These are phyloP conservation scores for Limosa lapponica DNA, from an alignment of 2,797 vertebrate genomes.

Conservation along the genomic window DNA sequence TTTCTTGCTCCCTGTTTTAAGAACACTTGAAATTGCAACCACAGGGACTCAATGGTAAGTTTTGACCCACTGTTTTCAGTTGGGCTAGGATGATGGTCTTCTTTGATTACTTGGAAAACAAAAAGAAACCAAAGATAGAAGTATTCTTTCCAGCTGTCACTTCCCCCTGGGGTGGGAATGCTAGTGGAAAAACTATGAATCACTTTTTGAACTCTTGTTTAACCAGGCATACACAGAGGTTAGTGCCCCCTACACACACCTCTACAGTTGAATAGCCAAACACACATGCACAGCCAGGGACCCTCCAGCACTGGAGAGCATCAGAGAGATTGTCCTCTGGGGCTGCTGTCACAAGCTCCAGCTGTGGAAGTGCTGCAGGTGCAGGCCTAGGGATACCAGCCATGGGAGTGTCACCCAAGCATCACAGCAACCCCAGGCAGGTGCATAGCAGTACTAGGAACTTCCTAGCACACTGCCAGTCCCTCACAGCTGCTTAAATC, in stretches of 20 bases:
- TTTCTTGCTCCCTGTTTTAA: neutral
- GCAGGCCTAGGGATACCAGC: neutral
- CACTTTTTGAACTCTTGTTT: neutral
- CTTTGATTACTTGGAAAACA: neutral
- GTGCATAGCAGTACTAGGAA: accelerated
- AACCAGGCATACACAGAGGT: accelerated
- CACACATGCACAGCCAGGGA: neutral
- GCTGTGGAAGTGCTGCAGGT: neutral
- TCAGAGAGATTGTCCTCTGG: neutral
- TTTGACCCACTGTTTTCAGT: neutral
- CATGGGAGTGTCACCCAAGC: neutral
- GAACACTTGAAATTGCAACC: neutral
- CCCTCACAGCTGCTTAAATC: neutral
- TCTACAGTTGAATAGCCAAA: accelerated
- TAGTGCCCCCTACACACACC: neutral
- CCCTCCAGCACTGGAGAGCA: neutral
- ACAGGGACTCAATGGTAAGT: neutral
- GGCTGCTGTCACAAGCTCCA: neutral
- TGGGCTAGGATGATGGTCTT: neutral
- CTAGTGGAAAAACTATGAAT: neutral
- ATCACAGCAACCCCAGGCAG: neutral
- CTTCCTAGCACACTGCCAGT: neutral
- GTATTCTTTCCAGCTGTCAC: neutral
- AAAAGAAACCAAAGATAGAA: neutral
- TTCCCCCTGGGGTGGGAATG: accelerated